A percentile compares a stretch with the other conserved stretches of the same genome.
These are phyloP conservation scores for Blomia tropicalis DNA, from an alignment of 2,888 invertebrate species.

Conservation along the genomic window DNA sequence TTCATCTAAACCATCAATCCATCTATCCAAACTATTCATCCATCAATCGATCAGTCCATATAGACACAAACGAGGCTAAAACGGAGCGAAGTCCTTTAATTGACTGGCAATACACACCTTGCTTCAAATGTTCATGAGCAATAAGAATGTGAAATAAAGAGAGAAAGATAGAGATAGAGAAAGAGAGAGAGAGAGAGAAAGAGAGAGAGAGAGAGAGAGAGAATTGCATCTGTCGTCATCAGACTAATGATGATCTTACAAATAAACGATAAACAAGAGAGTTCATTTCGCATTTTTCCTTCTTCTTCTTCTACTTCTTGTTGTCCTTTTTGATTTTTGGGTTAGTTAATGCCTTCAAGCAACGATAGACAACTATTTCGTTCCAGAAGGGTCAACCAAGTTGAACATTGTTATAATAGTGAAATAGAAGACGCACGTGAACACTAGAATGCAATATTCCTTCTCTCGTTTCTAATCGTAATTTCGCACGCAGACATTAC, in stretches of 20 bases:
- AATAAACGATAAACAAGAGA: no score
- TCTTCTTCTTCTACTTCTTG: no score
- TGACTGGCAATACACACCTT: neutral
- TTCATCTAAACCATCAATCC: neutral
- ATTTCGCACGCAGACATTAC: no score
- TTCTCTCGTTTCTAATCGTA: no score
- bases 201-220: neutral
- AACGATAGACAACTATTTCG: no score
- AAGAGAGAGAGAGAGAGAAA: neutral
- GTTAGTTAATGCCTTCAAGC: no score
- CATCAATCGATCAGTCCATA: neutral
- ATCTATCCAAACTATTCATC: neutral
- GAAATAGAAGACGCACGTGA: no score
- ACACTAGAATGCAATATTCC: no score
- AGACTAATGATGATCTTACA: neutral
- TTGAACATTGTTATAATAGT: no score
- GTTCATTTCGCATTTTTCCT: no score
- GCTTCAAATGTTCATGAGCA: neutral
- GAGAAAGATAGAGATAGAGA: neutral
- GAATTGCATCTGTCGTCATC: neutral
- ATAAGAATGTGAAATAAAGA: neutral
- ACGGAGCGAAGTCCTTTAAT: neutral
- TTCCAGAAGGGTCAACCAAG: no score
- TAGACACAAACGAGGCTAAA: neutral
- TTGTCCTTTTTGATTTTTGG: no score